Percentiles rank a stretch among this genome's conserved stretches.
phyloP scores from a whole-genome alignment of 2,888 invertebrate genomes.

The Archips xylosteana region DNA sequence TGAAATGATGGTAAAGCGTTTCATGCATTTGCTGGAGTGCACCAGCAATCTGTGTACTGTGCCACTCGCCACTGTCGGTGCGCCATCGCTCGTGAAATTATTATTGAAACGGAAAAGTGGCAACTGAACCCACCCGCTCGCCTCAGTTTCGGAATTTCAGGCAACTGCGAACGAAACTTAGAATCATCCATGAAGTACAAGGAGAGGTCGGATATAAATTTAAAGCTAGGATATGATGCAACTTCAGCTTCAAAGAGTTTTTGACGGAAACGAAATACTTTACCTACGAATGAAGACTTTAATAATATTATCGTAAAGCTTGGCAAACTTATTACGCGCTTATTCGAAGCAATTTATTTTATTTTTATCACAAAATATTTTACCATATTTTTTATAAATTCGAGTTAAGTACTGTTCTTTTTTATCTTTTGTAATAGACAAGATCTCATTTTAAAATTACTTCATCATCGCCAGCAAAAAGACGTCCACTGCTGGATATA shows the following conservation, averaged over 20 bases:
- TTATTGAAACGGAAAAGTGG: conserved; percentile 71
- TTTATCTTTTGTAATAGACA: no score
- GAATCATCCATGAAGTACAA: background rate
- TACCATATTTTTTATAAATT: no score
- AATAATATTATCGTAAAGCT: no score
- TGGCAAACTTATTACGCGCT: no score
- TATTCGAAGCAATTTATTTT: no score
- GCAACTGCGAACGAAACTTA: conserved; percentile 22
- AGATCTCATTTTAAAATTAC: no score
- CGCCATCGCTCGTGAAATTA: conserved; percentile 71
- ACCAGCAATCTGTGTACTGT: conserved; percentile 32
- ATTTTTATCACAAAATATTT: no score
- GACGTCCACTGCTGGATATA: no score
- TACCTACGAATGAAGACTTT: no score
- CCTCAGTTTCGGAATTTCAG: conserved; percentile 19
- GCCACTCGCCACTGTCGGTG: conserved; percentile 51
- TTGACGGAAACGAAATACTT: background rate
- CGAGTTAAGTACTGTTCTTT: no score
- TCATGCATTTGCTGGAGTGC: background rate
- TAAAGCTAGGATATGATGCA: background rate
- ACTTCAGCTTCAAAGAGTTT: background rate
- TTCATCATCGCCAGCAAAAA: no score
- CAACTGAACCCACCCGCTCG: conserved; percentile 49
- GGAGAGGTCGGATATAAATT: background rate
- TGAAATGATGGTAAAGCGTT: background rate